Evolutionary conservation across 2,113 vertebrate species (phyloP).

Genomic region (Grammomys dolichurus): DNA sequence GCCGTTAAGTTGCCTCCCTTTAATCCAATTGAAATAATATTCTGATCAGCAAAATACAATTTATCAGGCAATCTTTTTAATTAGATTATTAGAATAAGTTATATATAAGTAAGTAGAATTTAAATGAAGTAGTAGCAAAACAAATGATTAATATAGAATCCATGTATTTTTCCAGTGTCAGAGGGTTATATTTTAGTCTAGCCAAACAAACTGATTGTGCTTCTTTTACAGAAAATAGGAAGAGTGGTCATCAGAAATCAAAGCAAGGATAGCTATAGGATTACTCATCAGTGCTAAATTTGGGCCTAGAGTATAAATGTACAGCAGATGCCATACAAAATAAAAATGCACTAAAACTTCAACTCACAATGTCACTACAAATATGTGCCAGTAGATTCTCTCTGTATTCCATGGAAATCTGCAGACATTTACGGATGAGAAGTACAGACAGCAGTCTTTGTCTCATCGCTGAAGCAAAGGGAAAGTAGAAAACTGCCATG

Average conservation of each 20-base stretch:
- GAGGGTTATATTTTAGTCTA: neutral
- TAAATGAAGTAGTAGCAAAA: neutral
- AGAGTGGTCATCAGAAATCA: slow-evolving; percentile 25
- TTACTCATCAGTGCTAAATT: neutral
- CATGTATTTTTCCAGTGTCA: neutral
- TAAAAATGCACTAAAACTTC: neutral
- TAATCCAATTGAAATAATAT: neutral
- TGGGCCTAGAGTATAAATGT: neutral
- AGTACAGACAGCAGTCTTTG: neutral
- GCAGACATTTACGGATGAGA: neutral
- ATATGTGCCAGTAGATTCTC: neutral
- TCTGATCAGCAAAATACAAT: neutral
- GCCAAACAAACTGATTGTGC: neutral
- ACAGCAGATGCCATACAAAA: neutral
- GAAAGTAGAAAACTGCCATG: neutral
- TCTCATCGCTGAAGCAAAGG: neutral
- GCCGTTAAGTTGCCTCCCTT: neutral
- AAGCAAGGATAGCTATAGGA: slow-evolving; percentile 4
- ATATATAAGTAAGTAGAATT: neutral
- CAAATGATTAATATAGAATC: neutral
- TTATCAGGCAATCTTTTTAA: neutral
- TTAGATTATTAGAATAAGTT: neutral
- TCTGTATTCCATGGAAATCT: neutral
- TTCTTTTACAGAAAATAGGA: slow-evolving; percentile 41
- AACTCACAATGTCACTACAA: neutral